phyloP scores from a whole-genome alignment of 2,797 vertebrate genomes.

The Trachops cirrhosus region DNA sequence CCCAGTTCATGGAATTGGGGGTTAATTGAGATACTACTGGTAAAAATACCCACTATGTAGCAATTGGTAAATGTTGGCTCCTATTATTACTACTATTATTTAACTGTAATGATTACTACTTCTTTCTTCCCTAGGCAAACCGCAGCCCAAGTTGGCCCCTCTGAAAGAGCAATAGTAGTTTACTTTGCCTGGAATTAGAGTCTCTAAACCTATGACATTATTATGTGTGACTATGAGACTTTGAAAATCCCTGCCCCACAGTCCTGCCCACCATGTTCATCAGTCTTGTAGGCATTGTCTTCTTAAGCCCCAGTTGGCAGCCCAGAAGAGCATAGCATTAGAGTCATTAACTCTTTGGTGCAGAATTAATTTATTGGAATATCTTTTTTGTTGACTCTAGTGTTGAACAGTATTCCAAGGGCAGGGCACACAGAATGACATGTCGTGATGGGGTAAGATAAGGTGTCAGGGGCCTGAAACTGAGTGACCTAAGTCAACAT shows the following conservation, averaged over 20 bases:
- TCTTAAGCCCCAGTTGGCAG: not conserved
- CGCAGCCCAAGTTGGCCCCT: not conserved
- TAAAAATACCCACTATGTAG: not conserved
- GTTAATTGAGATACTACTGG: not conserved
- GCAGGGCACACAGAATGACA: not conserved
- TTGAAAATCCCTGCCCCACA: not conserved
- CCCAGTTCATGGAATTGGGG: not conserved
- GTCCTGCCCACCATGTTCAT: not conserved
- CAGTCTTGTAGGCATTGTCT: not conserved
- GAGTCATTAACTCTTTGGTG: not conserved
- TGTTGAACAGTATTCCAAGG: slow-evolving; percentile 1
- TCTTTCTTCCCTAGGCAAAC: not conserved
- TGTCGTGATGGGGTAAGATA: not conserved
- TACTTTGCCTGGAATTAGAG: not conserved
- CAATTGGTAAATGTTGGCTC: not conserved
- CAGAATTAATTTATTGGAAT: not conserved
- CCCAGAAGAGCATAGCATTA: not conserved
- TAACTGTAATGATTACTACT: not conserved
- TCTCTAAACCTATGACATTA: not conserved
- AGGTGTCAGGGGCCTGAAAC: not conserved
- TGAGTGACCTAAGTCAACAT: not conserved
- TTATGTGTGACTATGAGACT: not conserved
- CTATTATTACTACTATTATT: not conserved
- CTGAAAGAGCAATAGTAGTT: not conserved
- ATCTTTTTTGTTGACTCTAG: not conserved